These are phyloP conservation scores for Xyrichtys novacula DNA, from an alignment of 2,797 vertebrate genomes.

Conservation along the genomic window DNA sequence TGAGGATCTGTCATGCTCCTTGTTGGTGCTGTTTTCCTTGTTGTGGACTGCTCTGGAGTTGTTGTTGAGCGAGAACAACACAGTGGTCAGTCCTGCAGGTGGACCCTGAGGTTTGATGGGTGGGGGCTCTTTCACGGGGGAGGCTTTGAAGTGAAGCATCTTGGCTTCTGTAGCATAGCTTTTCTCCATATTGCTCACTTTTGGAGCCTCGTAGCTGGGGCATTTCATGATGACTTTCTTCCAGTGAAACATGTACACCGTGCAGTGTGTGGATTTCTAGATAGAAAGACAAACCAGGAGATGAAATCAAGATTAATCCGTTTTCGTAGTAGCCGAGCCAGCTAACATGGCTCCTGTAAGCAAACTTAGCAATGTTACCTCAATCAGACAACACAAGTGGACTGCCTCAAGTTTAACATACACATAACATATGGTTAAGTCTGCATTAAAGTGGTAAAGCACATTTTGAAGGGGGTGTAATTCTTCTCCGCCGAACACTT, in stretches of 20 bases:
- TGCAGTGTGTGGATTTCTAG: slow-evolving; percentile 25
- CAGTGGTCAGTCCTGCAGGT: slow-evolving; percentile 1
- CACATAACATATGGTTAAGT: accelerated
- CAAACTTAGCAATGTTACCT: not conserved
- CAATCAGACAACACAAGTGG: too few species aligned
- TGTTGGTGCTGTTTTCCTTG: slow-evolving; percentile 88
- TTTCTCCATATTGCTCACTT: slow-evolving; percentile 50
- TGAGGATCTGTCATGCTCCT: slow-evolving; percentile 50
- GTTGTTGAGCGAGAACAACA: slow-evolving; percentile 39
- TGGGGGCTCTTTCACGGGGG: slow-evolving; percentile 64
- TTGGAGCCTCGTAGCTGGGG: slow-evolving; percentile 34
- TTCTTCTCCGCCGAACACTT: not conserved
- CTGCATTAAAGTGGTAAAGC: accelerated
- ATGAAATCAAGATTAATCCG: not conserved
- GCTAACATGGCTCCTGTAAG: not conserved
- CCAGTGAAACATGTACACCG: slow-evolving; percentile 3
- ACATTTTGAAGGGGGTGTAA: accelerated
- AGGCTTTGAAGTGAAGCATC: slow-evolving; percentile 40
- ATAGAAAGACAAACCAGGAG: not conserved
- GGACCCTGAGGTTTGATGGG: slow-evolving; percentile 50
- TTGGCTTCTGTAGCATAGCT: slow-evolving; percentile 29
- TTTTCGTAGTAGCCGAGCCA: not conserved
- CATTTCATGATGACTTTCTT: slow-evolving; percentile 67
- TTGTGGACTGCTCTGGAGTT: slow-evolving; percentile 79
- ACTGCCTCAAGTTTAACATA: not conserved